phyloP scores from a whole-genome alignment of 2,888 invertebrate species.

The Melieria crassipennis region DNA sequence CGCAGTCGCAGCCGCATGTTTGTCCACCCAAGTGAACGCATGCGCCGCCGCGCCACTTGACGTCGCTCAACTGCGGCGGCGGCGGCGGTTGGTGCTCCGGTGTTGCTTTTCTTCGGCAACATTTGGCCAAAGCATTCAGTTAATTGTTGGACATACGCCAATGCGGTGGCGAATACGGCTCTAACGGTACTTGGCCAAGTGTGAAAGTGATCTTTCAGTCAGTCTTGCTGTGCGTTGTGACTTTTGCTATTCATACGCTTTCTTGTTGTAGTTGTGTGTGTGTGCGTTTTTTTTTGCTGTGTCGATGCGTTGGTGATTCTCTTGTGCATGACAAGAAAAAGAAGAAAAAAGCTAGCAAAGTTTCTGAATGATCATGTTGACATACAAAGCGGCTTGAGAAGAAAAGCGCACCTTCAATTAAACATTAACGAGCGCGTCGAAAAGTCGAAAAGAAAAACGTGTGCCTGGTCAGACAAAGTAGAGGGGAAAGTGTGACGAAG shows the following conservation, averaged over 20 bases:
- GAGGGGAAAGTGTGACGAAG: conserved; percentile 43
- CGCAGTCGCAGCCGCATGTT: not conserved
- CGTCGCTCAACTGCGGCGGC: conserved; percentile 13
- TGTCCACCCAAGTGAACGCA: conserved; percentile 39
- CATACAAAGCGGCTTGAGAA: conserved; percentile 21
- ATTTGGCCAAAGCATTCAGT: conserved; percentile 57
- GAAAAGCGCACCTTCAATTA: conserved; percentile 18
- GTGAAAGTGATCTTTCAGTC: conserved; percentile 7
- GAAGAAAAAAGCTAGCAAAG: conserved; percentile 19
- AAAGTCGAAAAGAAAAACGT: not conserved
- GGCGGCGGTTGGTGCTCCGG: conserved; percentile 3
- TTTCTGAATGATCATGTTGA: conserved; percentile 20
- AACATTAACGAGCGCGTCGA: not conserved
- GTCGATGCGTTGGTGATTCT: not conserved
- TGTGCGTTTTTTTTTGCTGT: not conserved
- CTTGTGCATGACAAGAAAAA: not conserved
- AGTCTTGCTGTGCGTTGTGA: not conserved
- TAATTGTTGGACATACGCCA: conserved; percentile 57
- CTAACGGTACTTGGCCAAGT: conserved; percentile 43
- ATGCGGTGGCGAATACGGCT: conserved; percentile 52
- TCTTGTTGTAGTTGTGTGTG: too few relatives aligned
- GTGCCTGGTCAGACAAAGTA: conserved; percentile 6
- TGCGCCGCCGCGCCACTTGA: not conserved
- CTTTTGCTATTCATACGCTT: too few relatives aligned
- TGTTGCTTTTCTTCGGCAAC: conserved; percentile 56